Evolutionary conservation across 2,113 vertebrate species (phyloP).

Genomic region (Nicator chloris): DNA sequence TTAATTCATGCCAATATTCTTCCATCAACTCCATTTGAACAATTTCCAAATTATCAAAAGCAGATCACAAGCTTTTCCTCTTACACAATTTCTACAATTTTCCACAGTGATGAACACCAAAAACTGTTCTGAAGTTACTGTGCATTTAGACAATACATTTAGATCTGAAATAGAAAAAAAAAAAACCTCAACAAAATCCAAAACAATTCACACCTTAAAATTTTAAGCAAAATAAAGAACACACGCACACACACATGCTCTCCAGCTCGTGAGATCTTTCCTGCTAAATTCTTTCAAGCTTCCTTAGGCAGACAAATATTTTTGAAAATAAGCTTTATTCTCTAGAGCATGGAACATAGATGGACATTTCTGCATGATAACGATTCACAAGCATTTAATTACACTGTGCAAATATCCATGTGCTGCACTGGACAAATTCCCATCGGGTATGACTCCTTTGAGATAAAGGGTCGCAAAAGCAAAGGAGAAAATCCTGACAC

Average conservation of each 20-base stretch:
- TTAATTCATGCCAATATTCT: not conserved
- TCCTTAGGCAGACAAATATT: not conserved
- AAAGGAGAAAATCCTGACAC: not conserved
- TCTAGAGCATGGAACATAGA: not conserved
- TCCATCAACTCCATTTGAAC: not conserved
- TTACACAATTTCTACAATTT: not conserved
- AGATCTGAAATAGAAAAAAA: not conserved
- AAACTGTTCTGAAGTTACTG: not conserved
- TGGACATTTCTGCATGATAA: not conserved
- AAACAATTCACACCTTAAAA: not conserved
- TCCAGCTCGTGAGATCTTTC: not conserved
- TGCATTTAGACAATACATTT: not conserved
- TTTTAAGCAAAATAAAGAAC: not conserved
- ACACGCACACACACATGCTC: rapidly evolving
- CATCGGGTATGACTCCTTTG: not conserved
- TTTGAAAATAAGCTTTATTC: not conserved
- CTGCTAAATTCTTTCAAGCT: not conserved
- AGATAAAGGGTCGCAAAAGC: not conserved
- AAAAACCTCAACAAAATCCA: no score
- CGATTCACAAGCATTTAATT: not conserved
- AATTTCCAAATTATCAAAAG: not conserved
- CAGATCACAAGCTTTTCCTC: not conserved
- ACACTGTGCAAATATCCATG: not conserved
- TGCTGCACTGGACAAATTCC: not conserved
- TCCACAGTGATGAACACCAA: not conserved